Evolutionary conservation across 2,113 vertebrate genomes (phyloP).

Genomic region (Actenoides lindsayi): DNA sequence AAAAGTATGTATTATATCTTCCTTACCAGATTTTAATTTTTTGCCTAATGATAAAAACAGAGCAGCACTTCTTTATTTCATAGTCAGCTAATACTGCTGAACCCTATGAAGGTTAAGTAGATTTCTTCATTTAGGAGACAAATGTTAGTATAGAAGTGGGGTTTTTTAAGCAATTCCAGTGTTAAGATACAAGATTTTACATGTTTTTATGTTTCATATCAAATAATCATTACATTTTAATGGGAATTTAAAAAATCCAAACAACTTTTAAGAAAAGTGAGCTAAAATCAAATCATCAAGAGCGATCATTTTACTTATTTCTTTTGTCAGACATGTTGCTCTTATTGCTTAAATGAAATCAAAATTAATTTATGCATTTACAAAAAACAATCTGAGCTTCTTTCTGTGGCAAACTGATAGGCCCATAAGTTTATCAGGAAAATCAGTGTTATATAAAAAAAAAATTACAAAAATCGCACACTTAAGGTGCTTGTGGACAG

Average conservation of each 20-base stretch:
- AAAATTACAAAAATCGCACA: neutral
- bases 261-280: neutral
- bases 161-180: neutral
- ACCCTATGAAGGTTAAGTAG: neutral
- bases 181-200: neutral
- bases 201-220: neutral
- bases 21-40: neutral
- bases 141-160: neutral
- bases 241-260: neutral
- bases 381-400: neutral
- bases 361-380: neutral
- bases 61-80: neutral
- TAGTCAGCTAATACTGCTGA: neutral
- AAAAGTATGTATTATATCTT: constrained; percentile 79
- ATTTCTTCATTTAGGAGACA: accelerated
- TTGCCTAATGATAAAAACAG: neutral
- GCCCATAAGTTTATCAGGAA: neutral
- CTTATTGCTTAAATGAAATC: neutral
- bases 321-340: neutral
- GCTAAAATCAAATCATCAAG: neutral
- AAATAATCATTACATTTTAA: neutral
- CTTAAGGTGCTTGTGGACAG: neutral
- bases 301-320: neutral
- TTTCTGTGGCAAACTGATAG: neutral
- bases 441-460: neutral